Conservation (phyloP, 2,113 vertebrate species). For the Madoqua kirkii region DNA sequence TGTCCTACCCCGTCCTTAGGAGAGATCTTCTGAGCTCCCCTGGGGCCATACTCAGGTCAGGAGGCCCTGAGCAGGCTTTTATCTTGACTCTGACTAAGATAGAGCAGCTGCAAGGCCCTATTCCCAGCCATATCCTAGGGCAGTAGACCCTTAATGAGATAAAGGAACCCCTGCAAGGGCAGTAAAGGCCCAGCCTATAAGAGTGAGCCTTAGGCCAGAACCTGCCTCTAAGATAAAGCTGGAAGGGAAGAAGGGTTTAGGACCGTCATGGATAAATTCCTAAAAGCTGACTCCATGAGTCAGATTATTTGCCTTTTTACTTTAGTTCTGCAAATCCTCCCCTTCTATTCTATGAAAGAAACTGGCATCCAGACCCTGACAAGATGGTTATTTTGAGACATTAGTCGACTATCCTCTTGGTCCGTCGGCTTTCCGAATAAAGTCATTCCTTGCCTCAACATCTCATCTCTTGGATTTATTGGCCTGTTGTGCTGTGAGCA, state of each 20-base stretch:
- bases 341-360: neutral
- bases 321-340: neutral
- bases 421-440: neutral
- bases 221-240: fast-evolving
- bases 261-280: neutral
- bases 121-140: neutral
- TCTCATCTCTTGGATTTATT: neutral
- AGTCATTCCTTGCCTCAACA: neutral
- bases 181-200: neutral
- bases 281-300: neutral
- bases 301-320: neutral
- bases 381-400: neutral
- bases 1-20: neutral
- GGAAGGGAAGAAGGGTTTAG: neutral
- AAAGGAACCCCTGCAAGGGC: neutral
- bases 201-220: neutral
- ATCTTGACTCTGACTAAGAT: neutral
- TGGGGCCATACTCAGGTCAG: neutral
- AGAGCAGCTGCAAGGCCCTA: neutral
- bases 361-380: neutral
- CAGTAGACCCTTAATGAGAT: neutral
- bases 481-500: neutral
- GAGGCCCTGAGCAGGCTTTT: neutral
- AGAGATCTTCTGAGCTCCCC: neutral
- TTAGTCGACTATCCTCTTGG: neutral